Evolutionary conservation across 2,797 vertebrate species (phyloP).

Genomic region (Cynodonichthys magdalenae): DNA sequence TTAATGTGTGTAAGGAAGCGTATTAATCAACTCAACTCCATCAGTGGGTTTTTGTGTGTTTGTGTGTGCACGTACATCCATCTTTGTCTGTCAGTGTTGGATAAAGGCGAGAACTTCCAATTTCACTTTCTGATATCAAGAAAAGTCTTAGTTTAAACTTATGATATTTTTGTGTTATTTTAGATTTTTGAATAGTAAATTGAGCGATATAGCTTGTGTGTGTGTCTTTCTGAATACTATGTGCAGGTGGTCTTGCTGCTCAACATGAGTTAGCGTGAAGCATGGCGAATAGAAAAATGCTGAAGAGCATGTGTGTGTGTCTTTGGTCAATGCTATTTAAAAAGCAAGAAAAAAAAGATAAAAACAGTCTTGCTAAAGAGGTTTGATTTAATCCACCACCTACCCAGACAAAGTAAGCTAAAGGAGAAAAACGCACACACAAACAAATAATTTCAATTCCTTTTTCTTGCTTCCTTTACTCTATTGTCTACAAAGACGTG

Average conservation of each 20-base stretch:
- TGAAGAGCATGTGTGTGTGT: constrained; percentile 28
- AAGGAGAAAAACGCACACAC: constrained; percentile 43
- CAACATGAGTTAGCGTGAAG: constrained; percentile 63
- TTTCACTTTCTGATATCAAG: constrained; percentile 11
- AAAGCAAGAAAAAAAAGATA: constrained; percentile 56
- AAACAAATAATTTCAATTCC: constrained; percentile 35
- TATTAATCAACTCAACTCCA: constrained; percentile 86
- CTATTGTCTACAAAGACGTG: constrained; percentile 25
- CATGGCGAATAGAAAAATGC: constrained; percentile 60
- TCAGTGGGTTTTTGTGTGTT: constrained; percentile 53
- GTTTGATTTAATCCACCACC: constrained; percentile 75
- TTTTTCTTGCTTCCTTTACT: constrained; percentile 50
- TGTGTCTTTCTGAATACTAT: constrained; percentile 56
- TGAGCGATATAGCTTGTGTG: constrained; percentile 27
- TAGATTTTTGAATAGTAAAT: constrained; percentile 12
- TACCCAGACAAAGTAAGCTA: constrained; percentile 58
- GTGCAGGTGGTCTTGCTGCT: constrained; percentile 71
- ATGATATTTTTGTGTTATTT: constrained; percentile 12
- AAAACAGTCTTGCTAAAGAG: constrained; percentile 69
- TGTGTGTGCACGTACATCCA: constrained; percentile 24
- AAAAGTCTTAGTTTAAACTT: constrained; percentile 12
- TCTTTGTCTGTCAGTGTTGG: constrained; percentile 14
- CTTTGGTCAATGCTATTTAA: constrained; percentile 45
- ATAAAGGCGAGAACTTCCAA: constrained; percentile 17
- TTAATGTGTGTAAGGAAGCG: constrained; percentile 87